A percentile compares a stretch with the other conserved stretches of the same genome.
Conservation (phyloP, 2,797 vertebrate species). For the Poliocrania exsul region DNA sequence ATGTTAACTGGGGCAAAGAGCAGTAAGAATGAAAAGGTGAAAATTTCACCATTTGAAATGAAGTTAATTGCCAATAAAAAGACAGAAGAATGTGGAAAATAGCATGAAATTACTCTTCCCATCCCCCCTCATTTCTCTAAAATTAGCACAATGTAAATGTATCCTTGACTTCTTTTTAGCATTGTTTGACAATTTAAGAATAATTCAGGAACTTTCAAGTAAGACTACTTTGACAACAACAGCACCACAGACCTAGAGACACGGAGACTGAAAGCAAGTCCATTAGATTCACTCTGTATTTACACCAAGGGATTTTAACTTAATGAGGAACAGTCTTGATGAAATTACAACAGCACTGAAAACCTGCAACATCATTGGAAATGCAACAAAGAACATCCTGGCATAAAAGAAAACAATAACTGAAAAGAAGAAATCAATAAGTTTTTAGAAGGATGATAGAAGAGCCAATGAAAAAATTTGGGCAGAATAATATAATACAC, state of each 20-base stretch:
- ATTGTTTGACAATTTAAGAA: neutral
- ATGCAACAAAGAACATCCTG: neutral
- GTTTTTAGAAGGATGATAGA: constrained; percentile 31
- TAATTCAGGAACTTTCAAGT: neutral
- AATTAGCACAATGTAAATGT: neutral
- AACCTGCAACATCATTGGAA: neutral
- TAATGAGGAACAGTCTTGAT: neutral
- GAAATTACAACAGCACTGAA: neutral
- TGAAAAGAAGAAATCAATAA: neutral
- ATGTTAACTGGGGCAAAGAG: neutral
- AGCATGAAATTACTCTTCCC: rapidly evolving
- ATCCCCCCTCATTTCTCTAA: rapidly evolving
- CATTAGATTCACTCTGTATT: neutral
- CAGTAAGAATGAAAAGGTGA: neutral
- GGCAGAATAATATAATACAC: neutral
- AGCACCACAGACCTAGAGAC: neutral
- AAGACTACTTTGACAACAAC: neutral
- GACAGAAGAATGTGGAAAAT: neutral
- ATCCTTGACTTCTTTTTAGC: neutral
- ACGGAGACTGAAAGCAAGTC: neutral
- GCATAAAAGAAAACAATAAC: neutral
- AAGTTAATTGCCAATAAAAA: neutral
- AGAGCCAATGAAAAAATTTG: constrained; percentile 46
- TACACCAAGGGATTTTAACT: neutral
- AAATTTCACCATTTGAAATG: neutral